Base-by-base conservation (phyloP, 2,113 vertebrate species). In the Myrmophylax atrothorax region DNA sequence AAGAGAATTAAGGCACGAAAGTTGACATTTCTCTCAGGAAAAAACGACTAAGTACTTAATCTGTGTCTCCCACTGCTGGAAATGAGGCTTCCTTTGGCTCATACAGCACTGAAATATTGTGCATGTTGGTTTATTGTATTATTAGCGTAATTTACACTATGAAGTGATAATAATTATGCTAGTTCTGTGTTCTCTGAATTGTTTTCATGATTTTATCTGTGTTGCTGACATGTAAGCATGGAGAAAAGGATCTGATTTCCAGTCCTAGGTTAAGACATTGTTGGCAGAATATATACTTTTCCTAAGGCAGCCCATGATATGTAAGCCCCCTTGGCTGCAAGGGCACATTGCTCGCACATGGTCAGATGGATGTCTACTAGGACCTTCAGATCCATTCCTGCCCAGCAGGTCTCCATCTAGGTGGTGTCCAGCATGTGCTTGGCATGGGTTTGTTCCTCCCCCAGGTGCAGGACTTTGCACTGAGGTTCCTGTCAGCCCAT, bases 1-100 rank as follows among this genome's bases (percentile, higher is more conserved):
- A 94, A 84, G 81, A 92, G 77, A 97, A 93, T 96, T 94, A 95
- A 82, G 66, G 66, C 73, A 94, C 74, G 67, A 87, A 92, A 95
- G 81, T 6, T 94, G 91, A 84, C 93, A 69, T 93, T 89, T 94
- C 91, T 78, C 84, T 76, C 0, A 1, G 64, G 84, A 84, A 56
- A 40, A 87, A 77, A 76, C 82, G 40, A 84, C 73, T 91, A 85
- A 93, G 92, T 84, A 84, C 64, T 76, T 82, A 78, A 75, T 87
- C 73, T 87, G 28, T 28, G 14, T 92, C 76, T 92, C 35, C 31
- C 26, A 63, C 49, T 90, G 49, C 56, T 87, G 86, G 55, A 89
- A 87, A 18, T 47, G n/a, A 55, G 24, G 56, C 35, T 94, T 91
- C 44, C 60, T 92, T 94, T 70, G 74, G 49, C 85, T 95, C 60